Evolutionary conservation across 2,888 invertebrate species (phyloP).

Genomic region (Leptopilina myrica): DNA sequence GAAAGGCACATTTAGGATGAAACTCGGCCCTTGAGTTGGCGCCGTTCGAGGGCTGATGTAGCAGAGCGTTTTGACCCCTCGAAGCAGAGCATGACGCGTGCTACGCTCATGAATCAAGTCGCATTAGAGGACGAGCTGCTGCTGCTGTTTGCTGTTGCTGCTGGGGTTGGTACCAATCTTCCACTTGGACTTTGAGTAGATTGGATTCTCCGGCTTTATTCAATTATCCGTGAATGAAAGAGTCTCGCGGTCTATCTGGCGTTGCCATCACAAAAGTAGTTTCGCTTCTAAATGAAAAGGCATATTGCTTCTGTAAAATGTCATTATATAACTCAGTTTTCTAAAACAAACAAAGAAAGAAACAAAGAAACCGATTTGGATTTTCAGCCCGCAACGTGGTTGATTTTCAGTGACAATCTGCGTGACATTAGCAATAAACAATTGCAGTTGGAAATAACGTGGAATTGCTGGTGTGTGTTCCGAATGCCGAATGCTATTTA

Average conservation of each 20-base stretch:
- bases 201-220: conserved; percentile 75
- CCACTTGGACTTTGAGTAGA: conserved; percentile 72
- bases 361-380: too few relatives aligned
- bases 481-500: too few relatives aligned
- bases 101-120: conserved; percentile 76
- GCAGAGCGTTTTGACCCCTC: conserved; percentile 74
- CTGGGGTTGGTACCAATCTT: conserved; percentile 71
- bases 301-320: too few relatives aligned
- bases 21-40: conserved; percentile 47
- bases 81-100: conserved; percentile 65
- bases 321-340: too few relatives aligned
- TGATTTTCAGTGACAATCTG: too few relatives aligned
- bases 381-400: too few relatives aligned
- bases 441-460: too few relatives aligned
- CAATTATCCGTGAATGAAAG: conserved; percentile 71
- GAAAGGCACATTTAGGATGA: conserved; percentile 73
- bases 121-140: conserved; percentile 68
- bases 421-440: too few relatives aligned
- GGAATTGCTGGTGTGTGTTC: too few relatives aligned
- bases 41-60: conserved; percentile 64
- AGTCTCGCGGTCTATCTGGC: background rate
- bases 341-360: too few relatives aligned
- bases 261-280: background rate
- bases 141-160: conserved; percentile 7
- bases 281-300: too few relatives aligned